A percentile compares a stretch with the other conserved stretches of the same genome.
Conservation (phyloP, 1,140 invertebrate species). For the Magallana angulata region DNA sequence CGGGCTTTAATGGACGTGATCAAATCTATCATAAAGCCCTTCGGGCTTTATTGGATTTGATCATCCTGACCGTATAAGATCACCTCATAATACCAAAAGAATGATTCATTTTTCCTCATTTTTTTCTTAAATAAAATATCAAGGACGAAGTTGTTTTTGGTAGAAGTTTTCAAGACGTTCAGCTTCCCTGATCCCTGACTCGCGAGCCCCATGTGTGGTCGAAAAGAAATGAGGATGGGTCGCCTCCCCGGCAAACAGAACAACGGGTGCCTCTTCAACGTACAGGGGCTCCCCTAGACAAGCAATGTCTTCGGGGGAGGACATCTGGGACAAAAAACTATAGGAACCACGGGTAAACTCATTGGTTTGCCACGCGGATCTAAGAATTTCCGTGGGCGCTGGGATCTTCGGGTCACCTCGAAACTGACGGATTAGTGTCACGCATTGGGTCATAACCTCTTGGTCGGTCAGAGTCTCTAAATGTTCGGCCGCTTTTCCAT, state of each 20-base stretch:
- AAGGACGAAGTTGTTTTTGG: neutral
- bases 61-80: no score
- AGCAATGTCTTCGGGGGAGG: constrained; percentile 45
- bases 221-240: constrained; percentile 61
- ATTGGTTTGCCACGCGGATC: constrained; percentile 90
- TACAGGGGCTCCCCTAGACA: constrained; percentile 61
- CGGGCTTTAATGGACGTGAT: no score
- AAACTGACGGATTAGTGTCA: constrained; percentile 81
- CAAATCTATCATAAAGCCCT: no score
- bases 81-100: no score
- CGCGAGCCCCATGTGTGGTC: constrained; percentile 63
- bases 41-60: no score
- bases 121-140: no score
- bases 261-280: constrained; percentile 44
- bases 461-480: constrained; percentile 87
- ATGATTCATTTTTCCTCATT: no score
- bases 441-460: constrained; percentile 84
- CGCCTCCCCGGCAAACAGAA: constrained; percentile 68
- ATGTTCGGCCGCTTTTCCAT: constrained; percentile 85
- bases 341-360: constrained; percentile 90
- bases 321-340: constrained; percentile 74
- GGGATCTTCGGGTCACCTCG: constrained; percentile 81
- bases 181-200: constrained; percentile 61
- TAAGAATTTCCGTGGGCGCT: constrained; percentile 80
- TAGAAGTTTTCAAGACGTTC: constrained; percentile 51